Percentiles rank a stretch among this genome's conserved stretches.
Conservation (phyloP, 2,797 vertebrate species). For the Danio tinwini region DNA sequence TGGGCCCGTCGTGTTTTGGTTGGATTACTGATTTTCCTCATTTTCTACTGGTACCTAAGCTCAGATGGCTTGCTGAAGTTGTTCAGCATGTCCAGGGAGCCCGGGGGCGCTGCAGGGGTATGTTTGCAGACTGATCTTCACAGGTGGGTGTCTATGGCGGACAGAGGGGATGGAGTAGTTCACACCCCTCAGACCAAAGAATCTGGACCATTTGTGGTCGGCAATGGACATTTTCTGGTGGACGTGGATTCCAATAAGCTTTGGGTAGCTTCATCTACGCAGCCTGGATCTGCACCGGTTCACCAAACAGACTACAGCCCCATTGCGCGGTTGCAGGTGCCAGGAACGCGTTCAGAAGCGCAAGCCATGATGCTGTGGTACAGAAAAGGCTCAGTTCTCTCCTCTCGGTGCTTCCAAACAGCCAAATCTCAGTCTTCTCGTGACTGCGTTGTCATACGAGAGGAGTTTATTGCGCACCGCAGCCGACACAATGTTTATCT, state of each 20-base stretch:
- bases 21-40: conserved; percentile 82
- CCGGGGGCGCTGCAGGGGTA: conserved; percentile 77
- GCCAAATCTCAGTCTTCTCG: conserved; percentile 62
- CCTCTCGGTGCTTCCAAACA: conserved; percentile 81
- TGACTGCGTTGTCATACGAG: conserved; percentile 87
- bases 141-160: conserved; percentile 81
- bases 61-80: conserved; percentile 75
- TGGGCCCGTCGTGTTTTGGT: conserved; percentile 89
- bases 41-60: conserved; percentile 89
- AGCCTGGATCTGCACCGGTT: conserved; percentile 78
- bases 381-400: conserved; percentile 86
- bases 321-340: conserved; percentile 76
- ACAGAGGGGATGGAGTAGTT: conserved; percentile 83
- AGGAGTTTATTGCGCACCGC: conserved; percentile 91
- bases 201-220: conserved; percentile 82
- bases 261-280: conserved; percentile 83
- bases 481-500: conserved; percentile 86
- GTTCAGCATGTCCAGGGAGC: conserved; percentile 71
- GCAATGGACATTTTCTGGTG: conserved; percentile 88
- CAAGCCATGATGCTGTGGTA: conserved; percentile 81
- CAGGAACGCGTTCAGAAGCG: conserved; percentile 75
- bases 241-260: conserved; percentile 85
- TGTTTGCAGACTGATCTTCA: conserved; percentile 85
- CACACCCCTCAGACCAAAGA: conserved; percentile 73
- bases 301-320: conserved; percentile 83